Conservation (phyloP, 1,140 invertebrate species). For the Micrasema minimum region DNA sequence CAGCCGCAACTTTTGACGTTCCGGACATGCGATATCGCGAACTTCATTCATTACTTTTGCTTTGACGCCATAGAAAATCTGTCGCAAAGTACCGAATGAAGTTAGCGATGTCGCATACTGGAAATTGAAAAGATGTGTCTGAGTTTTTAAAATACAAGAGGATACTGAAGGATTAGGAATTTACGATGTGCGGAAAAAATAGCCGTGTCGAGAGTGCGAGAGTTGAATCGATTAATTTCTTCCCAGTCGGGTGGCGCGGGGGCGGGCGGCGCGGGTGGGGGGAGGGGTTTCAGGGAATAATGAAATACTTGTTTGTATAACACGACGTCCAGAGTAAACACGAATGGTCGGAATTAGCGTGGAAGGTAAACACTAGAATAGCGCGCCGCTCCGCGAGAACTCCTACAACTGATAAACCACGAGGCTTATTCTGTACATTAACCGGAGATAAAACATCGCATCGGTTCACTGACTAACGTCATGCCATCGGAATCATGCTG, state of each 20-base stretch:
- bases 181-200: background rate
- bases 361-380: slow-evolving; percentile 25
- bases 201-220: background rate
- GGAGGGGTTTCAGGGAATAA: slow-evolving; percentile 24
- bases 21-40: no score
- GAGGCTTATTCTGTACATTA: background rate
- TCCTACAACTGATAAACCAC: background rate
- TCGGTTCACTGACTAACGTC: no score
- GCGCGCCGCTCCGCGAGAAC: background rate
- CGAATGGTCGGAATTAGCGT: slow-evolving; percentile 28
- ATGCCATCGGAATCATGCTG: no score
- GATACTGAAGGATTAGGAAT: no score
- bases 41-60: no score
- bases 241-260: background rate
- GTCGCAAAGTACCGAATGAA: no score
- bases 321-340: slow-evolving; percentile 32
- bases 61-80: no score
- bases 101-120: no score
- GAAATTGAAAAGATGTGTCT: no score
- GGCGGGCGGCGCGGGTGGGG: background rate
- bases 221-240: background rate
- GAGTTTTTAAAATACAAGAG: no score
- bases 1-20: no score
- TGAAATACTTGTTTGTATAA: slow-evolving; percentile 32
- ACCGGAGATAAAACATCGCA: no score